Evolutionary conservation across 2,797 vertebrate species (phyloP), one percentile per base, ranked within the genome.

Genomic region (Hydrophis major): DNA sequence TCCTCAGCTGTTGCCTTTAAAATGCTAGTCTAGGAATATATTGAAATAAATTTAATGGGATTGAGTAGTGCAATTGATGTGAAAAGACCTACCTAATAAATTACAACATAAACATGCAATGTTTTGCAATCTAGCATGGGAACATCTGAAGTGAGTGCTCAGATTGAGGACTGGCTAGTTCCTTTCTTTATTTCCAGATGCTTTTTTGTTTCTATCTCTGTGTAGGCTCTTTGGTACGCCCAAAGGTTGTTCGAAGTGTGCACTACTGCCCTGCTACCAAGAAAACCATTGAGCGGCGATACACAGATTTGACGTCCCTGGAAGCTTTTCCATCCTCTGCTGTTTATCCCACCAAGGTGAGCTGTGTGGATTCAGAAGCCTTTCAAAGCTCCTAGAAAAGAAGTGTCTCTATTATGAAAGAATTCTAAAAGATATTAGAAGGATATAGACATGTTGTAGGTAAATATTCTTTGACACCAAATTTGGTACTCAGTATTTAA

Each of bases 241-340:
- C 99, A 0, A 99, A 99, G 96, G 98, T 99, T 0, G 98, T 99
- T 28, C 98, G 99, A 88, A 99, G 99, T 0, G 99, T 99, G 93
- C 99, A 99, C 95, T 99, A 99, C 94, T 99, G 99, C 93, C 99
- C 99, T 0, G 98, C 98, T 60, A 99, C 99, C 59, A 99, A 99
- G 97, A 99, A 99, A 96, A 99, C 98, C 0, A 98, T 99, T 94
- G 99, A 99, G 93, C 98, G 99, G 55, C 99, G 98, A 87, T 99
- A 99, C 95, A 98, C 98, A 0, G 99, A 99, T 95, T 96, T 99
- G 97, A 99, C 99, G 6, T 99, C 98, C 0, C 95, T 99, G 93
- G 98, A 99, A 8, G 98, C 99, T 12, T 99, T 99, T 95, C 99
- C 99, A 0, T 99, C 99, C 89, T 99, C 96, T 14, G 97, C 99